A percentile compares a stretch with the other conserved stretches of the same genome.
These are phyloP conservation scores for Sinocyclocheilus anophthalmus DNA, from an alignment of 2,113 vertebrate species.

Conservation along the genomic window DNA sequence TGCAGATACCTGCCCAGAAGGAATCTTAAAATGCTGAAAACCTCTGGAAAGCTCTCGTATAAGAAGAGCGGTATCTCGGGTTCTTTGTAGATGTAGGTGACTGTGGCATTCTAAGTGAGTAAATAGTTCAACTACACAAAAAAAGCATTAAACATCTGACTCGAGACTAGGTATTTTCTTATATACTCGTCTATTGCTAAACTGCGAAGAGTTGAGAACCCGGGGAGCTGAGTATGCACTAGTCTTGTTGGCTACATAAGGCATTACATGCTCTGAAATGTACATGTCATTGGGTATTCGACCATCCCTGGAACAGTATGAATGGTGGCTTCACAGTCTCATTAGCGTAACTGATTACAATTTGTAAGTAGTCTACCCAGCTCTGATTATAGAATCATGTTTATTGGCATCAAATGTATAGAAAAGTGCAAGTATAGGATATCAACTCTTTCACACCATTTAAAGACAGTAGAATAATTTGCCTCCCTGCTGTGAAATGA, in stretches of 20 bases:
- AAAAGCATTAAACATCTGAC: constrained; percentile 93
- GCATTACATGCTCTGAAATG: constrained; percentile 97
- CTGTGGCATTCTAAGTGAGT: constrained; percentile 81
- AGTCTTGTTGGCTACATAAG: constrained; percentile 98
- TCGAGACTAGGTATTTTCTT: constrained; percentile 99
- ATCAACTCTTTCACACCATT: no score
- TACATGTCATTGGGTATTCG: constrained; percentile 93
- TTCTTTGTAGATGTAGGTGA: constrained; percentile 72
- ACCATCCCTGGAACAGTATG: constrained; percentile 93
- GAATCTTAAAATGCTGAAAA: constrained; percentile 56
- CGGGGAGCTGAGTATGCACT: constrained; percentile 91
- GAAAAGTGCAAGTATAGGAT: no score
- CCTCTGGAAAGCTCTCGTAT: constrained; percentile 68
- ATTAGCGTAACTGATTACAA: no score
- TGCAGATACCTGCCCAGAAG: constrained; percentile 34
- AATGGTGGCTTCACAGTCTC: constrained; percentile 87
- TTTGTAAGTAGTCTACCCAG: no score
- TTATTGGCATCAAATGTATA: no score
- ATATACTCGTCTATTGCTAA: constrained; percentile 98
- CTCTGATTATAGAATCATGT: no score
- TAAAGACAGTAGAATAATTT: no score
- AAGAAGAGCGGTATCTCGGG: constrained; percentile 66
- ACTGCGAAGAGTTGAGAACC: constrained; percentile 90
- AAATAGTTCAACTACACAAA: constrained; percentile 70
- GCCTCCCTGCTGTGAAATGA: no score